These are phyloP conservation scores for Labrus mixtus DNA, from an alignment of 2,113 vertebrate genomes.

Conservation along the genomic window DNA sequence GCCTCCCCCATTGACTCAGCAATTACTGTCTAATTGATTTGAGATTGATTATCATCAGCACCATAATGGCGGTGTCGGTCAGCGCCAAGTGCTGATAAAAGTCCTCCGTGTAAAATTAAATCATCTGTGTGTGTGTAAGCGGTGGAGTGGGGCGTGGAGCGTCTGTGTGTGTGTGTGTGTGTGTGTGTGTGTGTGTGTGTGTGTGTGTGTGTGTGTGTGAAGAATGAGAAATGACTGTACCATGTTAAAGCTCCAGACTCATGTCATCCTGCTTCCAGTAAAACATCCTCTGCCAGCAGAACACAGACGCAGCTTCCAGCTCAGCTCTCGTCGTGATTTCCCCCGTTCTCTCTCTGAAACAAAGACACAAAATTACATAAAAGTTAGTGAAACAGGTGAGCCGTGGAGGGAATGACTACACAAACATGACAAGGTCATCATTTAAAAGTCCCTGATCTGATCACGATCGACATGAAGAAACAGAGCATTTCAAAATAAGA, in stretches of 20 bases:
- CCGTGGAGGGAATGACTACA: too few species aligned
- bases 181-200: slow-evolving; percentile 44
- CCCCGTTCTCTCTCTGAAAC: too few species aligned
- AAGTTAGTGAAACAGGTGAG: too few species aligned
- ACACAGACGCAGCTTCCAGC: neutral
- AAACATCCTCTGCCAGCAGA: neutral
- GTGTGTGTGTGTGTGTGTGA: neutral
- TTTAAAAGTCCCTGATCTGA: too few species aligned
- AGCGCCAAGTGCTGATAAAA: slow-evolving; percentile 67
- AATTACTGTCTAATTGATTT: slow-evolving; percentile 90
- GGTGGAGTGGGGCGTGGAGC: slow-evolving; percentile 13
- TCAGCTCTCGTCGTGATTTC: neutral
- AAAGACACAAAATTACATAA: too few species aligned
- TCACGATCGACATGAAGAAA: too few species aligned
- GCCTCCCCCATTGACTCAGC: slow-evolving; percentile 86
- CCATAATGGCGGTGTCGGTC: slow-evolving; percentile 64
- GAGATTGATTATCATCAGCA: slow-evolving; percentile 88
- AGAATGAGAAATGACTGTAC: slow-evolving; percentile 33
- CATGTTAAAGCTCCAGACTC: slow-evolving; percentile 9
- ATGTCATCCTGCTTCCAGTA: neutral
- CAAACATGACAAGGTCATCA: too few species aligned
- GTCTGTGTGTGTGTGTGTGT: neutral
- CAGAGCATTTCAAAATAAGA: too few species aligned
- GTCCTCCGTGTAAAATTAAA: slow-evolving; percentile 63
- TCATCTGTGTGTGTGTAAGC: slow-evolving; percentile 54